These are phyloP conservation scores for Nephrotoma guestfalica DNA, from an alignment of 2,888 invertebrate genomes.

Conservation along the genomic window DNA sequence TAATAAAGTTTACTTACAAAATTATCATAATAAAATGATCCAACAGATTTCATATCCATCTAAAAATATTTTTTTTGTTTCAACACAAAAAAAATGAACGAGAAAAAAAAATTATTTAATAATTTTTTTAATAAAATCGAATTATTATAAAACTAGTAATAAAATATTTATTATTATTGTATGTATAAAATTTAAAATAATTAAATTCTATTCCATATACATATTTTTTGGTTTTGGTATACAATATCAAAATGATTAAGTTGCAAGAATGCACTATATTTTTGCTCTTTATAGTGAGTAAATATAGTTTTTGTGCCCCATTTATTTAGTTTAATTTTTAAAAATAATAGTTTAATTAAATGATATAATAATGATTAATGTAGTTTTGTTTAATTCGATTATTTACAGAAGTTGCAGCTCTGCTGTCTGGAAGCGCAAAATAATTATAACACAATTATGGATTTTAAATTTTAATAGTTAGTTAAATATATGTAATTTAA, in stretches of 20 bases:
- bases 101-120: neutral
- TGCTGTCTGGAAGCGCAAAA: neutral
- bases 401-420: constrained; percentile 3
- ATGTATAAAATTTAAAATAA: neutral
- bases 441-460: neutral
- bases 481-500: neutral
- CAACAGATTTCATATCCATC: constrained; percentile 94
- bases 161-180: neutral
- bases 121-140: neutral
- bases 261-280: neutral
- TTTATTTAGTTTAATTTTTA: neutral
- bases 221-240: neutral
- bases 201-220: neutral
- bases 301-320: neutral
- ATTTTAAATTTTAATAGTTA: neutral
- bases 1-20: constrained; percentile 63
- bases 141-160: neutral
- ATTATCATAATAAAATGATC: constrained; percentile 91
- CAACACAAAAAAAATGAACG: neutral
- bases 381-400: neutral
- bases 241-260: constrained; percentile 4
- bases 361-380: neutral
- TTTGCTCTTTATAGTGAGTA: neutral
- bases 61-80: constrained; percentile 33
- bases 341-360: neutral